Conservation (phyloP, 2,797 vertebrate species). For the Cheirogaleus major region DNA sequence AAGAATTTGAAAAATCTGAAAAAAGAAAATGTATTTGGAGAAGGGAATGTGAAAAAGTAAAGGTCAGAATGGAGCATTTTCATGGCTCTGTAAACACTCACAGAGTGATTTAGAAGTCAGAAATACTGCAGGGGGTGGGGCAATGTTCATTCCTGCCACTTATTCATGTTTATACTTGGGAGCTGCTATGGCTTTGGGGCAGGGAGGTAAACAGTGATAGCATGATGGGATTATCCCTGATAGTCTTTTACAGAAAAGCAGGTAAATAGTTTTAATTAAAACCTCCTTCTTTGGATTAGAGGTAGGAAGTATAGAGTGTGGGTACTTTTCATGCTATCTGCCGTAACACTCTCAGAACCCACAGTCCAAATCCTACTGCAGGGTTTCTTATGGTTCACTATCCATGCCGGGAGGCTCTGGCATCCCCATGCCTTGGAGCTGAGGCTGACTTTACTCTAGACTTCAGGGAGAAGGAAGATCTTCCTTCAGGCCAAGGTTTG, state of each 20-base stretch:
- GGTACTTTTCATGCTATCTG: neutral
- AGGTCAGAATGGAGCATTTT: neutral
- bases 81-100: neutral
- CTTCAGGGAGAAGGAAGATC: neutral
- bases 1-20: neutral
- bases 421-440: neutral
- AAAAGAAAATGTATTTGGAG: conserved; percentile 5
- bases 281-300: neutral
- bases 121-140: rapidly evolving
- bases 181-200: neutral
- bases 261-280: neutral
- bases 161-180: neutral
- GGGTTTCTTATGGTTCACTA: neutral
- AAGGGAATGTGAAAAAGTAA: conserved; percentile 27
- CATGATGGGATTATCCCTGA: neutral
- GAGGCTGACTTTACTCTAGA: neutral
- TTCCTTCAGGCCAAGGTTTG: neutral
- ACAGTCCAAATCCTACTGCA: neutral
- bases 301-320: neutral
- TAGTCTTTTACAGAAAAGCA: neutral
- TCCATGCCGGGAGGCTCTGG: rapidly evolving
- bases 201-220: neutral
- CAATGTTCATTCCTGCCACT: no score
- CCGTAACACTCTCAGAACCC: neutral
- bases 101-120: conserved; percentile 6